phyloP scores from a whole-genome alignment of 2,113 vertebrate species.

The Fulica atra region DNA sequence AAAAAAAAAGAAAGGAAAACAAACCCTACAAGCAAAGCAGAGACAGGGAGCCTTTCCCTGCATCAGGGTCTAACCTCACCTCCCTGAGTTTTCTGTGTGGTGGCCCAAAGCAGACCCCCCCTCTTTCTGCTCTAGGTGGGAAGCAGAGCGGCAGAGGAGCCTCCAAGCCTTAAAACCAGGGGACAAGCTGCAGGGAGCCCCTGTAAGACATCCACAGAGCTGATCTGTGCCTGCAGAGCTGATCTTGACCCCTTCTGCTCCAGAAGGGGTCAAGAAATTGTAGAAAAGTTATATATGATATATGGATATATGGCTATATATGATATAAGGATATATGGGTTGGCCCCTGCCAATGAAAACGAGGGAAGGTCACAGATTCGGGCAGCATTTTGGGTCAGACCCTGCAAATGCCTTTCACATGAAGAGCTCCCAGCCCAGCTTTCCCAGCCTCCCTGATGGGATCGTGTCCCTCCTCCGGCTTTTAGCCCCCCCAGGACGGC shows the following conservation, averaged over 20 bases:
- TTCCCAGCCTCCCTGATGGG: not conserved
- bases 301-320: too few relatives aligned
- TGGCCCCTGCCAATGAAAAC: not conserved
- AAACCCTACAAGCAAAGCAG: not conserved
- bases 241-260: too few relatives aligned
- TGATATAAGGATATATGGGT: fast-evolving
- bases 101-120: not conserved
- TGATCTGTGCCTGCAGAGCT: not conserved
- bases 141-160: not conserved
- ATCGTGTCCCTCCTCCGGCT: fast-evolving
- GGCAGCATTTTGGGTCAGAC: not conserved
- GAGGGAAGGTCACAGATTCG: not conserved
- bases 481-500: not conserved
- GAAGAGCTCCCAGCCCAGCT: not conserved
- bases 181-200: fast-evolving
- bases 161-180: not conserved
- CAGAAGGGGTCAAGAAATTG: not conserved
- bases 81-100: fast-evolving
- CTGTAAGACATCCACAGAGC: not conserved
- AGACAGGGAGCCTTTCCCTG: not conserved
- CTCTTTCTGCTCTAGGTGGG: not conserved
- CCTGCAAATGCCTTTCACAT: fast-evolving
- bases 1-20: not conserved
- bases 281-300: not conserved
- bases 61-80: not conserved